These are phyloP conservation scores for Papilio demoleus DNA, from an alignment of 2,888 invertebrate genomes.

Conservation along the genomic window DNA sequence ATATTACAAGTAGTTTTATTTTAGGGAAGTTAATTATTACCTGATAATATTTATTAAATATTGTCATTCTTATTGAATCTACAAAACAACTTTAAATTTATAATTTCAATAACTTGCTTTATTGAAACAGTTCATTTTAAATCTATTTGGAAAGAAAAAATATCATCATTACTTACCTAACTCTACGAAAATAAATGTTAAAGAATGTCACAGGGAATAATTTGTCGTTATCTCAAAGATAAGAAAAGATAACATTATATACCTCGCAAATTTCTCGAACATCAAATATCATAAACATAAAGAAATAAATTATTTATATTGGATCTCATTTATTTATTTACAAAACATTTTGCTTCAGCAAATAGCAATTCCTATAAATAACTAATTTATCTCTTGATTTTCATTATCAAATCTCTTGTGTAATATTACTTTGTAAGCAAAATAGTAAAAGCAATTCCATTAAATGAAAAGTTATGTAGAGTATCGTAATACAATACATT, in stretches of 20 bases:
- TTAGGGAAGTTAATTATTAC: too few species aligned
- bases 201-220: constrained; percentile 19
- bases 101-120: neutral
- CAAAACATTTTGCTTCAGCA: constrained; percentile 7
- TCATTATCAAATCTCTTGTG: constrained; percentile 9
- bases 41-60: too few species aligned
- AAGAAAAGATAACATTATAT: constrained; percentile 14
- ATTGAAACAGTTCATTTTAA: neutral
- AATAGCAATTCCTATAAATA: constrained; percentile 8
- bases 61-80: too few species aligned
- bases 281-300: constrained; percentile 21
- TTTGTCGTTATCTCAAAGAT: constrained; percentile 7
- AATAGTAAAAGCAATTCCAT: constrained; percentile 56
- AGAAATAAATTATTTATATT: constrained; percentile 17
- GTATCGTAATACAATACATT: constrained; percentile 56
- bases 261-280: neutral
- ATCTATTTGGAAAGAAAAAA: neutral
- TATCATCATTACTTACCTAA: neutral
- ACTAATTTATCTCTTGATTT: constrained; percentile 3
- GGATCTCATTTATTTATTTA: constrained; percentile 7
- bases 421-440: neutral
- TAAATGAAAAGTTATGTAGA: constrained; percentile 72
- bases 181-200: neutral
- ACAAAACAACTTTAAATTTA: too few species aligned
- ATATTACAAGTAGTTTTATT: too few species aligned